A percentile compares a stretch with the other conserved stretches of the same genome.
These are phyloP conservation scores for Leucophenga varia DNA, from an alignment of 1,140 invertebrate species.

Conservation along the genomic window DNA sequence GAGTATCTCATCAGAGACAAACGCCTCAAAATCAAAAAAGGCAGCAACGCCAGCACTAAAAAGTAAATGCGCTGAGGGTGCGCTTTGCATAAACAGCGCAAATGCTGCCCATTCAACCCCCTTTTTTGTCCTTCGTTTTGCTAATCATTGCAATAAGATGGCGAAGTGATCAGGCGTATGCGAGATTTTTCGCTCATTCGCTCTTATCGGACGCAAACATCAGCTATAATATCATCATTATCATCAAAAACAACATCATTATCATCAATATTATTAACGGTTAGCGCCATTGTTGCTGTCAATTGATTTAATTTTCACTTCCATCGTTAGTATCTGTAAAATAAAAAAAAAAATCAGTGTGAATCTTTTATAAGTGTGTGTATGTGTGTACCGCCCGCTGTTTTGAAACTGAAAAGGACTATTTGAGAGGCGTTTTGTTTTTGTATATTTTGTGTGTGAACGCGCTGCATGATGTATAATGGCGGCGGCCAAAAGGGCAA, in stretches of 20 bases:
- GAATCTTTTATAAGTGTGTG: too few species aligned
- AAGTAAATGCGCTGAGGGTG: too few species aligned
- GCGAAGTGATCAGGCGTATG: slow-evolving; percentile 4
- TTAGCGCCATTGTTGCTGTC: slow-evolving; percentile 19
- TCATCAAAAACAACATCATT: slow-evolving; percentile 19
- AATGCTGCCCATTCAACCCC: slow-evolving; percentile 1
- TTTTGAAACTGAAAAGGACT: too few species aligned
- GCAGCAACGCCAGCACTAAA: slow-evolving; percentile 26
- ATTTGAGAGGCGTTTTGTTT: slow-evolving; percentile 45
- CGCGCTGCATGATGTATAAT: slow-evolving; percentile 12
- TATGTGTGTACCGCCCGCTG: slow-evolving; percentile 32
- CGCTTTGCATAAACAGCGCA: neutral
- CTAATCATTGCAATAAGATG: slow-evolving; percentile 28
- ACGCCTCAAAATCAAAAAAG: slow-evolving; percentile 56
- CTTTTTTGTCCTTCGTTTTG: slow-evolving; percentile 20
- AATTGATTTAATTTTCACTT: slow-evolving; percentile 50
- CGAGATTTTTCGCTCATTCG: neutral
- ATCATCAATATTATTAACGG: slow-evolving; percentile 24
- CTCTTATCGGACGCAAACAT: too few species aligned
- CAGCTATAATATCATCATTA: too few species aligned
- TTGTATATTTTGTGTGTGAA: slow-evolving; percentile 22
- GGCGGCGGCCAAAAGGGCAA: slow-evolving; percentile 46
- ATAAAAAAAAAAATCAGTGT: too few species aligned
- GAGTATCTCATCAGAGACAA: slow-evolving; percentile 46
- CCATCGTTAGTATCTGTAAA: too few species aligned